Base-by-base conservation (phyloP, 2,888 invertebrate genomes). In the Pyralis farinalis region DNA sequence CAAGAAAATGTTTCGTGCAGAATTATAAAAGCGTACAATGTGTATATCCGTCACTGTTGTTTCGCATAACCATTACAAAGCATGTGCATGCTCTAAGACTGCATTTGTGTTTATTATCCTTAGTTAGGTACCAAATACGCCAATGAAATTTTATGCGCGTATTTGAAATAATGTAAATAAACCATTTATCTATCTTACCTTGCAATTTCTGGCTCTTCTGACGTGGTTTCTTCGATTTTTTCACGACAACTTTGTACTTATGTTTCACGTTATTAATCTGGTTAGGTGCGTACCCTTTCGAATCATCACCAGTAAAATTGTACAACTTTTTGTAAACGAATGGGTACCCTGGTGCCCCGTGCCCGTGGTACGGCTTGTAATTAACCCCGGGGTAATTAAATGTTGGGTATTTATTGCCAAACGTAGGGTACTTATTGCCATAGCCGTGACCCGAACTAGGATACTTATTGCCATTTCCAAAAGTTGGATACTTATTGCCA, bases 181-280 rank as follows among this genome's bases (percentile, higher is more conserved):
- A n/a, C n/a, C n/a, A n/a, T n/a, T n/a, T n/a, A n/a, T n/a, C n/a
- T n/a, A n/a, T n/a, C 74, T 73, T 43, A 86, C 85, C 75, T 54
- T 50, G 43, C 34, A 75, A 32, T 41, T 76, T 80, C 37, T 67
- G 63, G 0, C 66, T 62, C 22, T 54, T 63, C 46, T 62, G 73
- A 28, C 60, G 55, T 0, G 63, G 62, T 1, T 60, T 52, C 38
- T 64, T 70, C 1, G 70, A 74, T 44, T 76, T 82, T 51, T 72
- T 75, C 3, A 83, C 70, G 1, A 87, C 78, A 0, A 87, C 61
- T 43, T 84, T 81, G 27, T 76, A 71, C 30, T 69, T 76, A 40
- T 74, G 70, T 37, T 77, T 80, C 0, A 71, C 55, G 21, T 70
- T 72, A 35, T 75, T 73, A 1, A 76, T 64, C 40, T 83, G 81